Evolutionary conservation across 2,113 vertebrate species (phyloP).

Genomic region (Hemichromis elongatus): DNA sequence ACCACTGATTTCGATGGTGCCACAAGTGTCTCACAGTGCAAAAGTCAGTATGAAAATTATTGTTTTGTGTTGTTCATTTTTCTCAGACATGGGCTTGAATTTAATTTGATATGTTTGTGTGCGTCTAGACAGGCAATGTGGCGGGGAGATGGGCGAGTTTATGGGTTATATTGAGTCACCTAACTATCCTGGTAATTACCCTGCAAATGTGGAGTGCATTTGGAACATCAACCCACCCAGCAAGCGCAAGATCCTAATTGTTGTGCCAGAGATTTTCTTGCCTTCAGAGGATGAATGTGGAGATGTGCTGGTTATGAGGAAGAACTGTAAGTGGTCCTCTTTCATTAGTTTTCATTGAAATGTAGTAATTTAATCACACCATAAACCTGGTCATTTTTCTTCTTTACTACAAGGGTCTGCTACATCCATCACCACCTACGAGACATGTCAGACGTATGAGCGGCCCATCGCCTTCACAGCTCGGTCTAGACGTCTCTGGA

Average conservation of each 20-base stretch:
- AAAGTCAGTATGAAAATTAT: slow-evolving; percentile 76
- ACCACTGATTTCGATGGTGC: slow-evolving; percentile 96
- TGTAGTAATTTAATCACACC: background rate
- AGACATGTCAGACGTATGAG: slow-evolving; percentile 98
- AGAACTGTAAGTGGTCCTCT: slow-evolving; percentile 84
- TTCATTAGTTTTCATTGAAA: background rate
- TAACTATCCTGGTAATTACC: slow-evolving; percentile 97
- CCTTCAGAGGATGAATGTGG: slow-evolving; percentile 97
- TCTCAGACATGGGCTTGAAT: background rate
- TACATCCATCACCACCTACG: slow-evolving; percentile 95
- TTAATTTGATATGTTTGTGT: slow-evolving; percentile 1
- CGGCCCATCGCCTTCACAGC: slow-evolving; percentile 96
- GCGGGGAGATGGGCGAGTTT: slow-evolving; percentile 93
- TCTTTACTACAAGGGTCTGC: slow-evolving; percentile 80
- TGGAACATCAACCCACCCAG: slow-evolving; percentile 98
- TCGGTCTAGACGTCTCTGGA: slow-evolving; percentile 94
- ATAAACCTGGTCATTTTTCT: background rate
- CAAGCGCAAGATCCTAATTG: slow-evolving; percentile 97
- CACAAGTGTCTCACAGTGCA: slow-evolving; percentile 93
- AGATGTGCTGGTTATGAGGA: slow-evolving; percentile 97
- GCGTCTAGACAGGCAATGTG: slow-evolving; percentile 87
- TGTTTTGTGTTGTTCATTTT: background rate
- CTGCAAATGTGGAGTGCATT: slow-evolving; percentile 89
- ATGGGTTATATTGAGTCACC: slow-evolving; percentile 98
- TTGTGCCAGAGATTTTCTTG: slow-evolving; percentile 97